These are phyloP conservation scores for Barbus barbus DNA, from an alignment of 2,113 vertebrate species.

Conservation along the genomic window DNA sequence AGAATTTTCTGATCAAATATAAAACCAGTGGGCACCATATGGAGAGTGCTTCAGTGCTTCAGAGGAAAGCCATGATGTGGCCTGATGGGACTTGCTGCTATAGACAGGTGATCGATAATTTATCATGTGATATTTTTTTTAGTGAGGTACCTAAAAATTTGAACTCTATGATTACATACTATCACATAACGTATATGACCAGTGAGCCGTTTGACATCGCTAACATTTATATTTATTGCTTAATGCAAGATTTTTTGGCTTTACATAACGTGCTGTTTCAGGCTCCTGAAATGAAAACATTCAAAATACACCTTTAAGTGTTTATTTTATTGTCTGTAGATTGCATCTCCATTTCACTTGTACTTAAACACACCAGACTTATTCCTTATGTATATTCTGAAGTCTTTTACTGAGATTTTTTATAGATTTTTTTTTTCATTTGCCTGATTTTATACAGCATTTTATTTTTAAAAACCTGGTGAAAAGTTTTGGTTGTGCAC, in stretches of 20 bases:
- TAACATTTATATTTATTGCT: not conserved
- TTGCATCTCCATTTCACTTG: not conserved
- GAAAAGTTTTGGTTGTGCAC: too few species aligned
- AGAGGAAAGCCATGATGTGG: not conserved
- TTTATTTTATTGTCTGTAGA: not conserved
- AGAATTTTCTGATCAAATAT: not conserved
- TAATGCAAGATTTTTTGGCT: not conserved
- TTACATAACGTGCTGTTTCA: not conserved
- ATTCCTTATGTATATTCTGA: too few species aligned
- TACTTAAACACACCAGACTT: not conserved
- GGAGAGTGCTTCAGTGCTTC: not conserved
- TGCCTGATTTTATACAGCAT: too few species aligned
- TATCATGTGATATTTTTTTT: not conserved
- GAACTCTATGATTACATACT: not conserved
- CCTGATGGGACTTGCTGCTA: not conserved
- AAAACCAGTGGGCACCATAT: not conserved
- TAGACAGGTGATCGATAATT: not conserved
- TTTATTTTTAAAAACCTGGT: too few species aligned
- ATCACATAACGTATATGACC: not conserved
- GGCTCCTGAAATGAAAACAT: not conserved
- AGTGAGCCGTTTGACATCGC: not conserved
- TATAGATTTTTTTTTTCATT: too few species aligned
- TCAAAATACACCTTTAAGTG: not conserved
- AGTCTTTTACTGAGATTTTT: too few species aligned
- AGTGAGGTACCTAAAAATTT: too few species aligned